A percentile compares a stretch with the other conserved stretches of the same genome.
Conservation (phyloP, 1,140 invertebrate species). For the Lepidurus arcticus region DNA sequence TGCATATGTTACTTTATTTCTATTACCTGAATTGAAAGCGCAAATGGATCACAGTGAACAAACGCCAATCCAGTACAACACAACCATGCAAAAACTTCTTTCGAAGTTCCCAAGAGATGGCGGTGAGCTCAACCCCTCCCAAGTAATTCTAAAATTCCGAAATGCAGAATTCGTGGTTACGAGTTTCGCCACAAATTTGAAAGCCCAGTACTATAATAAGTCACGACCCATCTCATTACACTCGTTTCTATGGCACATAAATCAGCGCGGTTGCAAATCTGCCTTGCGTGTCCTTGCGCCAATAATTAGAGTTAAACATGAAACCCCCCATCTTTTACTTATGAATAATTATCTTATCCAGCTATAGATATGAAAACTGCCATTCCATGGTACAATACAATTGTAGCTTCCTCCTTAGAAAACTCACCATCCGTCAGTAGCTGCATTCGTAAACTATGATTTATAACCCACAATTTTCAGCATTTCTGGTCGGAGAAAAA, state of each 20-base stretch:
- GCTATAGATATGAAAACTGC: neutral
- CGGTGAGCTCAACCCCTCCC: neutral
- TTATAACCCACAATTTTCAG: slow-evolving; percentile 1
- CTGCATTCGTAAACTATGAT: neutral
- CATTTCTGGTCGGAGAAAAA: neutral
- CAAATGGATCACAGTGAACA: too few species aligned
- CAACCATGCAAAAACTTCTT: neutral
- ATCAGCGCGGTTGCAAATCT: slow-evolving; percentile 8
- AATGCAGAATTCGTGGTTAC: slow-evolving; percentile 3
- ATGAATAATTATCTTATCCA: slow-evolving; percentile 13
- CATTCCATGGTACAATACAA: neutral
- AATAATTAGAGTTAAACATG: slow-evolving; percentile 22
- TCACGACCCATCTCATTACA: slow-evolving; percentile 18
- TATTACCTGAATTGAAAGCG: too few species aligned
- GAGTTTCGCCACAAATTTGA: neutral
- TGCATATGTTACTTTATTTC: too few species aligned
- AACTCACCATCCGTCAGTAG: neutral
- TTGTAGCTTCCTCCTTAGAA: neutral
- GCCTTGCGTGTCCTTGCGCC: slow-evolving; percentile 4
- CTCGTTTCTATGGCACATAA: neutral
- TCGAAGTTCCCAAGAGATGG: neutral
- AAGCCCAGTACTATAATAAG: neutral
- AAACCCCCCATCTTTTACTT: neutral
- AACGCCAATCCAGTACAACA: too few species aligned
- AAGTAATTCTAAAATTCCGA: neutral